These are phyloP conservation scores for Gobio occitaniae DNA, from an alignment of 2,797 vertebrate genomes.

Conservation along the genomic window DNA sequence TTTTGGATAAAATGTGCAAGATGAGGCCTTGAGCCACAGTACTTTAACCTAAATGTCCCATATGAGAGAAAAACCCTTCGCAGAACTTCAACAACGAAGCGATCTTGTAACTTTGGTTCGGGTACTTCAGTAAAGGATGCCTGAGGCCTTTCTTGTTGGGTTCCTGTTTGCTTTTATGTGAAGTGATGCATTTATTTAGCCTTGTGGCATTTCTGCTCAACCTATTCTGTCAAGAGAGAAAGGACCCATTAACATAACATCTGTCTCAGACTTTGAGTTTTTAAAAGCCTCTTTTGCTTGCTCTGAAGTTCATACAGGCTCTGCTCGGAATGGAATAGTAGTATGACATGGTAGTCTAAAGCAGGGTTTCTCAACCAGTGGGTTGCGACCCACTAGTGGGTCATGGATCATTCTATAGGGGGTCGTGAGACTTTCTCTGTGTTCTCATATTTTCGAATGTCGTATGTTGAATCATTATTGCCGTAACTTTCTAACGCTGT, in stretches of 20 bases:
- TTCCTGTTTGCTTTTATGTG: slow-evolving; percentile 46
- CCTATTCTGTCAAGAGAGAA: slow-evolving; percentile 37
- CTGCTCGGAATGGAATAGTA: not conserved
- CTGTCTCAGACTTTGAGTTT: slow-evolving; percentile 29
- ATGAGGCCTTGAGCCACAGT: slow-evolving; percentile 30
- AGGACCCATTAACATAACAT: slow-evolving; percentile 45
- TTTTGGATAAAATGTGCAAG: slow-evolving; percentile 31
- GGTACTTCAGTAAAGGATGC: slow-evolving; percentile 29
- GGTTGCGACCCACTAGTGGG: too few species aligned
- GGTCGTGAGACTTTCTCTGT: too few species aligned
- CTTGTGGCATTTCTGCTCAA: slow-evolving; percentile 33
- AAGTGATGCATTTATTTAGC: slow-evolving; percentile 45
- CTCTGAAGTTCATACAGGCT: not conserved
- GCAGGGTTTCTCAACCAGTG: too few species aligned
- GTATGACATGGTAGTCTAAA: too few species aligned
- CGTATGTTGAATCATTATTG: too few species aligned
- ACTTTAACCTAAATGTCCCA: slow-evolving; percentile 9
- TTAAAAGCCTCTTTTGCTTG: not conserved
- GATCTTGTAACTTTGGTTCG: not conserved
- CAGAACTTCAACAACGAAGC: slow-evolving; percentile 19
- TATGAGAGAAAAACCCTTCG: not conserved
- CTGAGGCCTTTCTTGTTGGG: not conserved
- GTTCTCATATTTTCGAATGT: too few species aligned
- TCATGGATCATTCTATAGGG: too few species aligned
- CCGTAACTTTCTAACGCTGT: too few species aligned